These are phyloP conservation scores for Electrophaes corylata DNA, from an alignment of 2,888 invertebrate species.

Conservation along the genomic window DNA sequence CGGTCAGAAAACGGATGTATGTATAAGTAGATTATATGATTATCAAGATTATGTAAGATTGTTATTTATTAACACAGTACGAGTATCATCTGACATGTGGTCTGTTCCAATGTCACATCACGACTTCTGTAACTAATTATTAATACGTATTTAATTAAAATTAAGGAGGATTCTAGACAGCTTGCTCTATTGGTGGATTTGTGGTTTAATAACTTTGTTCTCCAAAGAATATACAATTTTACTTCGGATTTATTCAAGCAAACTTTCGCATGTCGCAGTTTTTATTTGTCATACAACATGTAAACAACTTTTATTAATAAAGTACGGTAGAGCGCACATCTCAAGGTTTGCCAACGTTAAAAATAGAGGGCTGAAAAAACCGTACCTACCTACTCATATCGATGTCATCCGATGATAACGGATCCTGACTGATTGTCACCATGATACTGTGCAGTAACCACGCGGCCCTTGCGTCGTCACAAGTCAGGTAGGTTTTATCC, in stretches of 20 bases:
- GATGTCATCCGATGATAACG: neutral
- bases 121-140: neutral
- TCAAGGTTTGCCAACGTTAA: slow-evolving; percentile 32
- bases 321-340: slow-evolving; percentile 13
- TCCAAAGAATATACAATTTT: too few species aligned
- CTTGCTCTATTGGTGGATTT: too few species aligned
- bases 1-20: neutral
- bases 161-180: neutral
- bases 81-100: slow-evolving; percentile 1
- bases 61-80: neutral
- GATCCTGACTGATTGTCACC: neutral
- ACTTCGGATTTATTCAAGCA: neutral
- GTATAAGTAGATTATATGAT: neutral
- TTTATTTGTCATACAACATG: slow-evolving; percentile 13
- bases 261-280: neutral
- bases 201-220: too few species aligned
- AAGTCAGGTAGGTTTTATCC: too few species aligned
- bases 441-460: neutral
- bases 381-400: neutral
- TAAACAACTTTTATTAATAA: slow-evolving; percentile 30
- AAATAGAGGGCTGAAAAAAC: slow-evolving; percentile 28
- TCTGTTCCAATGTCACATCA: slow-evolving; percentile 3
- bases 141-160: neutral
- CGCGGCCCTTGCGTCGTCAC: too few species aligned
- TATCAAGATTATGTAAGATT: neutral